These are phyloP conservation scores for Gnathonemus longibarbis DNA, from an alignment of 2,113 vertebrate species.

Conservation along the genomic window DNA sequence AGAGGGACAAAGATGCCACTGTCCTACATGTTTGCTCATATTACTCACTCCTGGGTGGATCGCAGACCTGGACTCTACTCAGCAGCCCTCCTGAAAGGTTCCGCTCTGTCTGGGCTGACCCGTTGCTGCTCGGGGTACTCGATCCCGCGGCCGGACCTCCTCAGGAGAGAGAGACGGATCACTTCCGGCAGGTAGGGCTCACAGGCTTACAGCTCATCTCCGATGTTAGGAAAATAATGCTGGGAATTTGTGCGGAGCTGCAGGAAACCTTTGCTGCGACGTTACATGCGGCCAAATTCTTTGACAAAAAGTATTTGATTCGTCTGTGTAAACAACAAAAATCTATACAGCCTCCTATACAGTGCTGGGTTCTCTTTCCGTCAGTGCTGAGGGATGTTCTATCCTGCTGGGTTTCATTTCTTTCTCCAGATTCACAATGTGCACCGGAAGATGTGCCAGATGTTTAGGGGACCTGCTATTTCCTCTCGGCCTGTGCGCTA, in stretches of 20 bases:
- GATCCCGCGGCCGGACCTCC: neutral
- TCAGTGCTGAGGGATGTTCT: neutral
- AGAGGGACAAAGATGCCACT: constrained; percentile 18
- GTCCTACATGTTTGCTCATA: constrained; percentile 11
- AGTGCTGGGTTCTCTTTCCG: neutral
- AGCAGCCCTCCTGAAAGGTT: neutral
- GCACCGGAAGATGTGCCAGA: constrained; percentile 42
- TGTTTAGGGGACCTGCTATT: constrained; percentile 46
- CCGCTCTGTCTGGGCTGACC: neutral
- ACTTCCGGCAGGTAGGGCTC: neutral
- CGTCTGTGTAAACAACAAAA: neutral
- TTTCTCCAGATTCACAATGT: constrained; percentile 37
- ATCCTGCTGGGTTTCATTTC: neutral
- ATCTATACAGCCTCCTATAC: neutral
- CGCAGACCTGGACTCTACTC: neutral
- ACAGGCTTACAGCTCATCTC: neutral
- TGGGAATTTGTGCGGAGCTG: neutral
- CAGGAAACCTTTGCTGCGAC: neutral
- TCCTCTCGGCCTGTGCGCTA: constrained; percentile 43
- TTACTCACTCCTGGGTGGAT: neutral
- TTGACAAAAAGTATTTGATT: neutral
- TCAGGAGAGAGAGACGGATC: neutral
- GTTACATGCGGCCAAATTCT: neutral
- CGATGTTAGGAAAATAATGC: neutral
- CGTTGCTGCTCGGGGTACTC: neutral